Conservation (phyloP, 2,113 vertebrate species). For the Thymallus thymallus region DNA sequence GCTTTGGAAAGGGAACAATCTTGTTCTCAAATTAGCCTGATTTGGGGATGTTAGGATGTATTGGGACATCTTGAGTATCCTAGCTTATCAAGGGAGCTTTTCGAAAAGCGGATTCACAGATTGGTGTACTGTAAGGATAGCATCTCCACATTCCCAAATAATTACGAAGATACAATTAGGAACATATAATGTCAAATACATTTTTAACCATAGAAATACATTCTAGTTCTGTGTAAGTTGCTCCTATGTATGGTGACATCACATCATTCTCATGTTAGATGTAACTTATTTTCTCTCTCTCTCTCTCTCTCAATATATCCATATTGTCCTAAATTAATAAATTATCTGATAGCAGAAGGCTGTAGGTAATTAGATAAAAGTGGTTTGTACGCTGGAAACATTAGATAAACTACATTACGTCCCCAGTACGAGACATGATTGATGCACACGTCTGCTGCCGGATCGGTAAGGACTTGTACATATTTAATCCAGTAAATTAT, state of each 20-base stretch:
- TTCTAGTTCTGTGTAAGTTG: too few relatives aligned
- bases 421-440: slow-evolving; percentile 11
- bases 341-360: neutral
- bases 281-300: neutral
- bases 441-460: slow-evolving; percentile 23
- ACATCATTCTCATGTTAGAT: too few relatives aligned
- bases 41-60: slow-evolving; percentile 51
- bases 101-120: neutral
- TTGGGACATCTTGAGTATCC: neutral
- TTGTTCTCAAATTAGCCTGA: slow-evolving; percentile 43
- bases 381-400: neutral
- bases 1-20: slow-evolving; percentile 34
- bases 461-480: slow-evolving; percentile 47
- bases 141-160: neutral
- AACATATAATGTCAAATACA: too few relatives aligned
- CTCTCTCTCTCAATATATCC: neutral
- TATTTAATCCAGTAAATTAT: slow-evolving; percentile 63
- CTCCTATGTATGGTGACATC: neutral
- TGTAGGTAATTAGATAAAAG: neutral
- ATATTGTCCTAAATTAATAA: slow-evolving; percentile 8
- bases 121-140: neutral
- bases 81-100: slow-evolving; percentile 22
- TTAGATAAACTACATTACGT: slow-evolving; percentile 17
- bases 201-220: too few relatives aligned
- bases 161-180: neutral